phyloP scores from a whole-genome alignment of 2,797 vertebrate species.

The Psittacula echo region DNA sequence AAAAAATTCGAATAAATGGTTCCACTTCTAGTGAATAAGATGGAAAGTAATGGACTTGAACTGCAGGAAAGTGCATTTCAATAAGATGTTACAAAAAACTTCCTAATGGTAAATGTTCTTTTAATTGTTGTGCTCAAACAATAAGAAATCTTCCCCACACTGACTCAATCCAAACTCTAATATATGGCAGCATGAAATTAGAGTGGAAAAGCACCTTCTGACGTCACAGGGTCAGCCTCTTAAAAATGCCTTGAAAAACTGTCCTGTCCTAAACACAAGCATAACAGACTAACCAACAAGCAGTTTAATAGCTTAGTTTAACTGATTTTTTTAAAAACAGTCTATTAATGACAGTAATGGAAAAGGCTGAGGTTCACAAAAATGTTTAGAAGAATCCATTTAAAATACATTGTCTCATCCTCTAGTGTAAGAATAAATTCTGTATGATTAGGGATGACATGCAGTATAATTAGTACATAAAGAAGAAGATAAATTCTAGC shows the following conservation, averaged over 20 bases:
- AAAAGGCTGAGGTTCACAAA: slow-evolving; percentile 7
- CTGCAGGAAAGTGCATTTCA: not conserved
- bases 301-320: not conserved
- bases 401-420: not conserved
- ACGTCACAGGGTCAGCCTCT: not conserved
- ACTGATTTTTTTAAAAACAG: not conserved
- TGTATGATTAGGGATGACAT: slow-evolving; percentile 1
- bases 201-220: not conserved
- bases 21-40: not conserved
- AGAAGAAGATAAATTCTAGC: slow-evolving; percentile 34
- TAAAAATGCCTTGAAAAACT: not conserved
- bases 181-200: not conserved
- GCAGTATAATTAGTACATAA: slow-evolving; percentile 42
- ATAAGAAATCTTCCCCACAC: not conserved
- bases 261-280: not conserved
- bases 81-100: not conserved
- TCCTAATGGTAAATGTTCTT: not conserved
- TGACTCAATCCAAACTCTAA: not conserved
- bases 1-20: not conserved
- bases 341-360: not conserved
- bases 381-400: slow-evolving; percentile 6
- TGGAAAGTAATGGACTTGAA: slow-evolving; percentile 18
- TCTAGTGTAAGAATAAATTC: slow-evolving; percentile 30
- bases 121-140: not conserved
- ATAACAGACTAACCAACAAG: not conserved